phyloP scores from a whole-genome alignment of 1,140 invertebrate species.

The Drosophila sp. region DNA sequence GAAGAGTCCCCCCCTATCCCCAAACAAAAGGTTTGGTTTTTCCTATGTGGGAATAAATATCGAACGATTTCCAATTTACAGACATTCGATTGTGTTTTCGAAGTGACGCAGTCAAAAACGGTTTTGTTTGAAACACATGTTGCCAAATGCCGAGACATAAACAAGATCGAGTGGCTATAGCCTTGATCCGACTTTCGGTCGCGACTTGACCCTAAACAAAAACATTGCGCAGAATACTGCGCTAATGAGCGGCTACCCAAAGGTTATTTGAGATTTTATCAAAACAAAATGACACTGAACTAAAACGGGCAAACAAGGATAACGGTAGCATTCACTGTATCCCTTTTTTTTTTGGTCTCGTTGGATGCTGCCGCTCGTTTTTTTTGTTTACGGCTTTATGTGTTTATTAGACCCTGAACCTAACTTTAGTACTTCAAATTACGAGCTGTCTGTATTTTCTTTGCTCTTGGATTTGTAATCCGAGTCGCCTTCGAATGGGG shows the following conservation, averaged over 20 bases:
- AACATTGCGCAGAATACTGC: conserved; percentile 36
- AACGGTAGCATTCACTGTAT: conserved; percentile 63
- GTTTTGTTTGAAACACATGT: conserved; percentile 58
- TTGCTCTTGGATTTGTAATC: conserved; percentile 38
- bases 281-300: conserved; percentile 59
- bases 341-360: conserved; percentile 45
- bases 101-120: neutral
- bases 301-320: conserved; percentile 32
- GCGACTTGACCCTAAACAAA: conserved; percentile 60
- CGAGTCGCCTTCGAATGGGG: conserved; percentile 40
- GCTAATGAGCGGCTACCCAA: conserved; percentile 58
- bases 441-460: conserved; percentile 29
- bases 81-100: neutral
- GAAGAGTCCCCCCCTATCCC: conserved; percentile 26
- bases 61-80: neutral
- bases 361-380: conserved; percentile 57
- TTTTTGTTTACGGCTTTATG: conserved; percentile 69
- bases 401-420: conserved; percentile 61
- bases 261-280: conserved; percentile 77
- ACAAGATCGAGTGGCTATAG: conserved; percentile 51
- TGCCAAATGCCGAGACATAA: conserved; percentile 57
- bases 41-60: conserved; percentile 46
- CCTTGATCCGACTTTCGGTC: conserved; percentile 50
- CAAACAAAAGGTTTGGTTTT: conserved; percentile 51
- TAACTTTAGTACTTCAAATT: conserved; percentile 51